A percentile compares a stretch with the other conserved stretches of the same genome.
These are phyloP conservation scores for Lepilemur ruficaudatus DNA, from an alignment of 2,797 vertebrate species.

Conservation along the genomic window DNA sequence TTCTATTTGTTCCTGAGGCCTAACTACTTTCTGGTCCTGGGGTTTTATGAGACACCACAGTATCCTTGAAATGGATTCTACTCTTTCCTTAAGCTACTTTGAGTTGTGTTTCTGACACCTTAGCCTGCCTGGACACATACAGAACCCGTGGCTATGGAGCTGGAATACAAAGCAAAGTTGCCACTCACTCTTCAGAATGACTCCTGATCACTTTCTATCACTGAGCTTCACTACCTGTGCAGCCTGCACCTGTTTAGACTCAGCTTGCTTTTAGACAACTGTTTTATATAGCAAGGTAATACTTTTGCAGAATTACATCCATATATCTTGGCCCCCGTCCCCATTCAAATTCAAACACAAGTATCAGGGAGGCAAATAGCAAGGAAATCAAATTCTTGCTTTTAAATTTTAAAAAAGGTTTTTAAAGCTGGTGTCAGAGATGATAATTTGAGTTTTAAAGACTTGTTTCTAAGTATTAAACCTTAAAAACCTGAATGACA, in stretches of 20 bases:
- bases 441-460: not conserved
- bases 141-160: not conserved
- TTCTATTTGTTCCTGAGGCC: not conserved
- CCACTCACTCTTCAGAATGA: not conserved
- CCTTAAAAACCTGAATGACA: not conserved
- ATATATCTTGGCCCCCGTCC: not conserved
- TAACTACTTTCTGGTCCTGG: not conserved
- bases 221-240: not conserved
- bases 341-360: not conserved
- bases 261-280: not conserved
- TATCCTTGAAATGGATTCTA: not conserved
- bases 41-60: not conserved
- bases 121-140: not conserved
- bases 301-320: not conserved
- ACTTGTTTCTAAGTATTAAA: not conserved
- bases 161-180: not conserved
- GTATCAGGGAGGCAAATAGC: not conserved
- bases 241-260: not conserved
- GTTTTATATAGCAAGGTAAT: not conserved
- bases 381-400: not conserved
- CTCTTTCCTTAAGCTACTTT: not conserved
- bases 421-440: not conserved
- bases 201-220: not conserved
- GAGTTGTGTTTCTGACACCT: not conserved
- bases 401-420: constrained; percentile 12